Evolutionary conservation across 2,113 vertebrate genomes (phyloP), one percentile per base, ranked within the genome.

Genomic region (Chionis minor): DNA sequence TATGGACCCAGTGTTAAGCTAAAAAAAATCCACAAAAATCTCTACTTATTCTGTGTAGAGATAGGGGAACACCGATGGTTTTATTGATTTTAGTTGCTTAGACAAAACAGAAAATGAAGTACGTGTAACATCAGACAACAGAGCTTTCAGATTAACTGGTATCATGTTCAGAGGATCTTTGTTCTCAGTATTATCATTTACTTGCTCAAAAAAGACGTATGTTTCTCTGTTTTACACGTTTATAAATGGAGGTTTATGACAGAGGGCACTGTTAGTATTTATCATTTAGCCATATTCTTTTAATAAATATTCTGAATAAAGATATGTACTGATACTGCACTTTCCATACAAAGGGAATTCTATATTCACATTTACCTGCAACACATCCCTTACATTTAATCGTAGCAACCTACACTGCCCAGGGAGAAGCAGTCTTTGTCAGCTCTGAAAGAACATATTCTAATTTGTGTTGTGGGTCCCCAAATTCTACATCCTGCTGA

Each of bases 381-480:
- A 42, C 33, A 65, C 40, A 54, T 80, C 45, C 1, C 1, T 45
- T 67, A n/a, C 9, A 16, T 32, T 95, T 30, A 49, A 5, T 27
- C 5, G 0, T 7, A 67, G 24, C n/a, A 67, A 67, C 49, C 77
- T n/a, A 30, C 8, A 1, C 32, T 71, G 69, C 78, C 56, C 40
- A 67, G 71, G 24, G 33, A 94, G 70, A 87, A 87, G 0, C 1
- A 72, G 42, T 19, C 52, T 86, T 63, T 3, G 1, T 24, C 59
- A 91, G 72, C 59, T 33, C 52, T 47, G 73, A n/a, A 86, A 67
- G 77, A 89, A 78, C 23, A 79, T 72, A 71, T 87, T 74, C 61
- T 40, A 79, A 24, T 71, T 58, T 52, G 51, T 75, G 65, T 45
- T 49, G 59, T 24, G 69, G 22, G 65, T 71, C 88, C 92, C 69